A percentile compares a stretch with the other conserved stretches of the same genome.
Evolutionary conservation across 2,797 vertebrate genomes (phyloP).

Genomic region (Erithacus rubecula): DNA sequence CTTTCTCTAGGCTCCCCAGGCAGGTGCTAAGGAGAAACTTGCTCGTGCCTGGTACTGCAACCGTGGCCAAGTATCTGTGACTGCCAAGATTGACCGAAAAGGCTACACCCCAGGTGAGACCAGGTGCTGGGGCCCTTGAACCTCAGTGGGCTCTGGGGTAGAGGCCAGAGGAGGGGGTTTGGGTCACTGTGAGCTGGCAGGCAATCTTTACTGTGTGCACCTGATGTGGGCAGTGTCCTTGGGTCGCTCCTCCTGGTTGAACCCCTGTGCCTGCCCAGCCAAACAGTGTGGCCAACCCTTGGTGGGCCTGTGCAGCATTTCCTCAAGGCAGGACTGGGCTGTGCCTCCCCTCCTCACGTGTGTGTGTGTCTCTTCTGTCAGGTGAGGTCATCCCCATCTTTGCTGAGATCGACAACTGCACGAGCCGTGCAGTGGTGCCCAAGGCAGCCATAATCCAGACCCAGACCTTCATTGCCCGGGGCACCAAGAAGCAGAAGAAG

Average conservation of each 20-base stretch:
- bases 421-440: constrained; percentile 84
- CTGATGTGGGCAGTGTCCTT: not conserved
- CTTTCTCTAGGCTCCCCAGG: constrained; percentile 87
- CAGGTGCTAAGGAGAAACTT: constrained; percentile 90
- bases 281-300: fast-evolving
- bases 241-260: not conserved
- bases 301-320: not conserved
- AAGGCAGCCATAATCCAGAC: constrained; percentile 93
- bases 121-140: not conserved
- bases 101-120: constrained; percentile 93
- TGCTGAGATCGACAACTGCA: constrained; percentile 93
- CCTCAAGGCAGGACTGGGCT: not conserved
- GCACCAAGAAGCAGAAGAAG: constrained; percentile 92
- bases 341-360: not conserved
- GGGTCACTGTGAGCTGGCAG: not conserved
- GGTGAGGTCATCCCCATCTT: constrained; percentile 96
- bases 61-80: constrained; percentile 90
- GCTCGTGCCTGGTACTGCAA: constrained; percentile 91
- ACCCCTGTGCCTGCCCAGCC: not conserved
- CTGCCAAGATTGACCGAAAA: constrained; percentile 94
- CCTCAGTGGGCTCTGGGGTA: not conserved
- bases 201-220: fast-evolving
- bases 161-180: not conserved
- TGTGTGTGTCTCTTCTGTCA: not conserved
- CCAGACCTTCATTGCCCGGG: constrained; percentile 92